Conservation (phyloP, 1,140 invertebrate species). For the Drosophila lacertosa region DNA sequence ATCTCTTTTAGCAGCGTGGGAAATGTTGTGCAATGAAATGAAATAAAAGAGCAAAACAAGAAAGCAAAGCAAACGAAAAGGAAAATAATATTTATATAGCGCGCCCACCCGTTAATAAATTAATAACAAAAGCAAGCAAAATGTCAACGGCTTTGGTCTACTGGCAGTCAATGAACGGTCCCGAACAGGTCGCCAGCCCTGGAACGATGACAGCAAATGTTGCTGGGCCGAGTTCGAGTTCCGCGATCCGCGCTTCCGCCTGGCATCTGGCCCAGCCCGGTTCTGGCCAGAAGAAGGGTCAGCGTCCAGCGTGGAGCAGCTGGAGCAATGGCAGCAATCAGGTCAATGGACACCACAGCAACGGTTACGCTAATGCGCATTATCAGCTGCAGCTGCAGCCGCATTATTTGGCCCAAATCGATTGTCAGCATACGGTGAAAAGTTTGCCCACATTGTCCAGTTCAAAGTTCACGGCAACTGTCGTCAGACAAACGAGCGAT, state of each 20-base stretch:
- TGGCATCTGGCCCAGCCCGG: background rate
- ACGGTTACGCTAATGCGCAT: background rate
- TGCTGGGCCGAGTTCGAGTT: background rate
- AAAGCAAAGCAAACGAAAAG: background rate
- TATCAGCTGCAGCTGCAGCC: constrained; percentile 32
- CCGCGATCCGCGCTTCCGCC: background rate
- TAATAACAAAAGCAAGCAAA: constrained; percentile 1
- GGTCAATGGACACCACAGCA: constrained; percentile 16
- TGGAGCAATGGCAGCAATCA: constrained; percentile 23
- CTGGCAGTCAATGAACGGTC: constrained; percentile 67
- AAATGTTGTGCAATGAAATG: constrained; percentile 10
- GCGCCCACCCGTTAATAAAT: no score
- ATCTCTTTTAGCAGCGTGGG: constrained; percentile 9
- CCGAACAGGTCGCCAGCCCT: constrained; percentile 5
- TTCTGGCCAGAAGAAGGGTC: background rate
- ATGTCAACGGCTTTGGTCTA: constrained; percentile 52
- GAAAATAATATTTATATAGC: constrained; percentile 1
- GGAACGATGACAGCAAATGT: background rate
- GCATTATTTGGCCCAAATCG: constrained; percentile 74
- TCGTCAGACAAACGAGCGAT: background rate
- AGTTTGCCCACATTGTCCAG: constrained; percentile 28
- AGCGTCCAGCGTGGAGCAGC: constrained; percentile 16
- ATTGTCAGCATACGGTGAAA: constrained; percentile 64
- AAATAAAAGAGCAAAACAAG: background rate
- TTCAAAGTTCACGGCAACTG: constrained; percentile 28